Evolutionary conservation across 2,888 invertebrate species (phyloP).

Genomic region (Desoria tigrina): DNA sequence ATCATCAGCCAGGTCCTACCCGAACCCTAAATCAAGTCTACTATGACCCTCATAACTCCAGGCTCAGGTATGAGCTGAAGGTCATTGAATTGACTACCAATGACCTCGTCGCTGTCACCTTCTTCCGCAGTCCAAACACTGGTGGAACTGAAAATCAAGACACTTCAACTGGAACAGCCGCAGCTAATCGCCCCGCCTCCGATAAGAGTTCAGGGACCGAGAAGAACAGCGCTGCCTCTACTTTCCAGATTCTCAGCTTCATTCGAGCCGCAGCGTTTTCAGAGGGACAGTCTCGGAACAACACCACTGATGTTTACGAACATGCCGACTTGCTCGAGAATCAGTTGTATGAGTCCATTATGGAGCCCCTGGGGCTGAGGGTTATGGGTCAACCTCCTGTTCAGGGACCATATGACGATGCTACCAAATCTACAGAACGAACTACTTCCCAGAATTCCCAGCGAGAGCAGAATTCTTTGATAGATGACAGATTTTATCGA

Average conservation of each 20-base stretch:
- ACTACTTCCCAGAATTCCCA: neutral
- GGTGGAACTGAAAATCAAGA: neutral
- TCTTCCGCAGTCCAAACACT: constrained; percentile 22
- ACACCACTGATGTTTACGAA: constrained; percentile 22
- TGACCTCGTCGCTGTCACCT: constrained; percentile 35
- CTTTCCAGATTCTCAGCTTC: constrained; percentile 36
- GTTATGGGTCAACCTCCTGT: constrained; percentile 39
- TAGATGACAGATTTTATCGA: constrained; percentile 13
- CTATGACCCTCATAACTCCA: constrained; percentile 32
- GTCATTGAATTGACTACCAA: constrained; percentile 44
- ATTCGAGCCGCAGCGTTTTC: constrained; percentile 16
- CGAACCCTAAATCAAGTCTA: constrained; percentile 33
- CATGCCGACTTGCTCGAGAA: constrained; percentile 38
- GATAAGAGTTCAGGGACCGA: constrained; percentile 14
- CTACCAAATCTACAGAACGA: constrained; percentile 23
- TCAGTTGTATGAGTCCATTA: constrained; percentile 41
- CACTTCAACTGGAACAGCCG: neutral
- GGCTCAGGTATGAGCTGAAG: constrained; percentile 38
- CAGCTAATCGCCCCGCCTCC: neutral
- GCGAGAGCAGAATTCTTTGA: neutral
- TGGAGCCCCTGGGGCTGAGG: constrained; percentile 46
- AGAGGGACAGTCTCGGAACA: neutral
- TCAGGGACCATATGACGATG: constrained; percentile 42
- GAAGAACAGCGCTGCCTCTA: constrained; percentile 40
- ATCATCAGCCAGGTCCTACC: constrained; percentile 14